phyloP scores from a whole-genome alignment of 2,113 vertebrate genomes.

The Carassius carassius region DNA sequence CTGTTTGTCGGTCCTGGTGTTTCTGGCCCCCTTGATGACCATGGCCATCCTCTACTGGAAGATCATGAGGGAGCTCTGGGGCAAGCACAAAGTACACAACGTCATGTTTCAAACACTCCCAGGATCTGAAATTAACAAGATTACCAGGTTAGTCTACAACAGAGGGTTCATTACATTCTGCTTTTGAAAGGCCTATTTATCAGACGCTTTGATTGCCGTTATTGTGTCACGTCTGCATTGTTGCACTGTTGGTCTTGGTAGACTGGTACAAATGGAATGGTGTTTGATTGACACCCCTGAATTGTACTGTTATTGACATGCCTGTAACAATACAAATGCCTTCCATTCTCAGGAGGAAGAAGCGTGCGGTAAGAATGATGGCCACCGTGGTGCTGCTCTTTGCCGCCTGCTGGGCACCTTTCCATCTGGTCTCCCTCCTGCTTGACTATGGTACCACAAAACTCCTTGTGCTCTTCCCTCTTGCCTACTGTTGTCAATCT shows the following conservation, averaged over 20 bases:
- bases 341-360: conserved; percentile 55
- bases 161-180: background rate
- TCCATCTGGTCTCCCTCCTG: conserved; percentile 59
- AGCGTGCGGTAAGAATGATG: conserved; percentile 60
- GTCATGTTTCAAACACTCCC: conserved; percentile 59
- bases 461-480: background rate
- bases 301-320: background rate
- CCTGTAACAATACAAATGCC: background rate
- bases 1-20: conserved; percentile 55
- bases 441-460: conserved; percentile 57
- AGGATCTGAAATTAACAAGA: conserved; percentile 62
- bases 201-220: background rate
- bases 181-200: background rate
- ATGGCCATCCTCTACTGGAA: conserved; percentile 59
- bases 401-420: conserved; percentile 58
- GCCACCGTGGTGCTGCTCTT: conserved; percentile 61
- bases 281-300: conserved; percentile 13
- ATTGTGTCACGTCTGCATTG: background rate
- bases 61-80: conserved; percentile 60
- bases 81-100: conserved; percentile 59
- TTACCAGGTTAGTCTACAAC: conserved; percentile 53
- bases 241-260: background rate
- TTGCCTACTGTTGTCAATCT: background rate
- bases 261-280: background rate
- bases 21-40: conserved; percentile 57